Percentiles rank a stretch among this genome's conserved stretches.
Evolutionary conservation across 2,888 invertebrate genomes (phyloP).

Genomic region (Lasioglossum calceatum): DNA sequence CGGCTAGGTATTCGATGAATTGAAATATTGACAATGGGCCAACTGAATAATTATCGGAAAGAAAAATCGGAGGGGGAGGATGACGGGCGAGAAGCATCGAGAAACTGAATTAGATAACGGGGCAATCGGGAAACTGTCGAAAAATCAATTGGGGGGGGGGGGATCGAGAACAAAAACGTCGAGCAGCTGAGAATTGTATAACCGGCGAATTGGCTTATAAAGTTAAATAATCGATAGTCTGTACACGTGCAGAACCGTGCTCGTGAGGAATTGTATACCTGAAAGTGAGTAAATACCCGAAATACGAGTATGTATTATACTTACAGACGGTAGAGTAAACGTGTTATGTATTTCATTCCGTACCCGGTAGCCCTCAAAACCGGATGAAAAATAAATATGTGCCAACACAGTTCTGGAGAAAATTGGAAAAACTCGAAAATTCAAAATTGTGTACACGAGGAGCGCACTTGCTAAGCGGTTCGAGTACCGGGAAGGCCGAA

Average conservation of each 20-base stretch:
- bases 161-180: neutral
- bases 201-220: neutral
- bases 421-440: neutral
- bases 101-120: neutral
- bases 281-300: neutral
- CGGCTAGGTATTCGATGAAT: neutral
- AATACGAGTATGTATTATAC: neutral
- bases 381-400: neutral
- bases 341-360: neutral
- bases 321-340: neutral
- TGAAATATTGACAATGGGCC: slow-evolving; percentile 4
- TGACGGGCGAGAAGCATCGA: neutral
- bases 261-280: neutral
- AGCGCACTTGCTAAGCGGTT: neutral
- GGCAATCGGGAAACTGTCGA: neutral
- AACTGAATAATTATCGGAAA: slow-evolving; percentile 4
- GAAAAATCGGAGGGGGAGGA: neutral
- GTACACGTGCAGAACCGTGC: neutral
- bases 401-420: neutral
- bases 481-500: neutral
- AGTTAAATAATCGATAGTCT: neutral
- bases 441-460: neutral
- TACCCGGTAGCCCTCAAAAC: no score
- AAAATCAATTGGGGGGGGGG: neutral
- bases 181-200: neutral